Base-by-base conservation (phyloP, 2,113 vertebrate species). In the Gymnorhina tibicen region DNA sequence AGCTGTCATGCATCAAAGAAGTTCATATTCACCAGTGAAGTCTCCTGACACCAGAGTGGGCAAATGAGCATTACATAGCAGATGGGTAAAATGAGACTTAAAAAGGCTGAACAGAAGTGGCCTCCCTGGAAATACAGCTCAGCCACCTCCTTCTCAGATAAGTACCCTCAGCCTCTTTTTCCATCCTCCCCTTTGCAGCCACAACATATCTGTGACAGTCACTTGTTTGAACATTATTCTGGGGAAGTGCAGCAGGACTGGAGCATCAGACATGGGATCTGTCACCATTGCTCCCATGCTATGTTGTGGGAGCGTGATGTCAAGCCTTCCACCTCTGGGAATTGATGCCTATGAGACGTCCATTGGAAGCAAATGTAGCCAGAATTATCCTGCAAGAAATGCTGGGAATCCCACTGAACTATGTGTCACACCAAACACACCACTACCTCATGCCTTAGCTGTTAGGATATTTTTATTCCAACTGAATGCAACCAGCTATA, bases 1-100 rank as follows among this genome's bases (percentile, higher is more conserved):
- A 85, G 23, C 44, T 72, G 62, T 88, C 91, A 89, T 46, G 62
- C 90, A 39, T 96, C 77, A 87, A 80, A 89, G 66, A 75, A 80
- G 44, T 60, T 92, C 60, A 67, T 32, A 47, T n/a, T 44, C 14
- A 85, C 53, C 69, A 70, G 5, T 35, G 52, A 86, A 77, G 20
- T 80, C 81, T 94, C 85, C 63, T 90, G 72, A 85, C 33, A 87
- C 28, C 64, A 50, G 59, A 41, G 26, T 52, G 83, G 85, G 67
- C 88, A 95, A 91, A 84, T 46, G 53, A 91, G 70, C 8, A 4
- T 81, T 77, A 63, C 58, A 35, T 3, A 87, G 75, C 86, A 92
- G 76, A 92, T 77, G 89, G 72, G 28, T 81, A 52, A 79, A 94
- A 58, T 4, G 23, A 86, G 87, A 76, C 49, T 67, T 75, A 30